Percentiles rank a stretch among this genome's conserved stretches.
Conservation (phyloP, 2,797 vertebrate species). For the Dromococcyx pavoninus region DNA sequence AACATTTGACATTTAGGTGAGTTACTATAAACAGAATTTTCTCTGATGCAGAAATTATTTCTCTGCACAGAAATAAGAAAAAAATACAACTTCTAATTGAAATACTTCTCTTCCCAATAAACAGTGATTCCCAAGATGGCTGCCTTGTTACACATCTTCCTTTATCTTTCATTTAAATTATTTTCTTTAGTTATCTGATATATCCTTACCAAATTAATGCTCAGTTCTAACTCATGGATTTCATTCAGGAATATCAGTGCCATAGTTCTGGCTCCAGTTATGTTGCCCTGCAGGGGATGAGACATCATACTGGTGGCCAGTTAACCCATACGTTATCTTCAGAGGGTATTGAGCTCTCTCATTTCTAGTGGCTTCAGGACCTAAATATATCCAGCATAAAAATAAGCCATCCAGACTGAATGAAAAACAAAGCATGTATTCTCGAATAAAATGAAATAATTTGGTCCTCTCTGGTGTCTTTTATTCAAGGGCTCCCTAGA, state of each 20-base stretch:
- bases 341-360: not conserved
- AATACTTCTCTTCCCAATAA: not conserved
- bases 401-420: not conserved
- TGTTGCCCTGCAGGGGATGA: not conserved
- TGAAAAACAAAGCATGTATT: not conserved
- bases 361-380: not conserved
- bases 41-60: not conserved
- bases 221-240: constrained; percentile 5
- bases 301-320: not conserved
- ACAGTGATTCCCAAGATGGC: not conserved
- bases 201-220: not conserved
- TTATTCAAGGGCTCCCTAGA: not conserved
- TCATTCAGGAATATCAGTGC: not conserved
- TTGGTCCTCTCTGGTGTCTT: not conserved
- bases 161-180: not conserved
- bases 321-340: not conserved
- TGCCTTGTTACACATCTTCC: not conserved
- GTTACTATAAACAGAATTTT: not conserved
- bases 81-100: not conserved
- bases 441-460: not conserved
- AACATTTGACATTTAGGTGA: not conserved
- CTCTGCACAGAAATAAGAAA: not conserved
- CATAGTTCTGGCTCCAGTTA: not conserved
- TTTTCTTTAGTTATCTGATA: not conserved
- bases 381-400: not conserved